These are phyloP conservation scores for Henicopernis longicauda DNA, from an alignment of 2,113 vertebrate genomes.

Conservation along the genomic window DNA sequence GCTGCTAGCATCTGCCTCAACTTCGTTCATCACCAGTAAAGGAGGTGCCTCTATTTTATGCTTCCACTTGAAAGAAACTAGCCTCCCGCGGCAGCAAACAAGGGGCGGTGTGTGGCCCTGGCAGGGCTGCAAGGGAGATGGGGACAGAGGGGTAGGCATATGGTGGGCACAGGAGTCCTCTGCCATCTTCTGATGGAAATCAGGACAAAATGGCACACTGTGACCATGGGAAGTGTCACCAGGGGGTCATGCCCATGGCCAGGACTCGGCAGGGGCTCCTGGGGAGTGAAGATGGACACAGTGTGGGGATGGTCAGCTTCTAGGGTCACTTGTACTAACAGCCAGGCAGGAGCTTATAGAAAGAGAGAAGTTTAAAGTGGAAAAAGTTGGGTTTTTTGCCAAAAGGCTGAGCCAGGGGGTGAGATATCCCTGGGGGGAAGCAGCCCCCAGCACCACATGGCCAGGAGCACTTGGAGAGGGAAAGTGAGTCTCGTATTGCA, in stretches of 20 bases:
- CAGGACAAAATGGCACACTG: background rate
- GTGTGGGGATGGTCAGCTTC: background rate
- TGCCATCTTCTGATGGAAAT: background rate
- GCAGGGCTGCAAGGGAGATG: background rate
- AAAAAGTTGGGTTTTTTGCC: background rate
- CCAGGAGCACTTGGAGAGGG: background rate
- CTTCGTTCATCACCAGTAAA: rapidly evolving
- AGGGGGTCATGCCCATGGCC: rapidly evolving
- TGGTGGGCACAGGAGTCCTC: background rate
- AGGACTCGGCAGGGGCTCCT: background rate
- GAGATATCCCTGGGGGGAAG: background rate
- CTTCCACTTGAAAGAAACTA: background rate
- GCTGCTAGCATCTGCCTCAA: rapidly evolving
- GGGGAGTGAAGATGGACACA: no score
- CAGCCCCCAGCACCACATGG: rapidly evolving
- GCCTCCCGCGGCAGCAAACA: rapidly evolving
- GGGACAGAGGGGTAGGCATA: background rate
- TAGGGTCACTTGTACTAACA: background rate
- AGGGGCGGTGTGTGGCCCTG: background rate
- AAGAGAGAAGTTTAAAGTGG: background rate
- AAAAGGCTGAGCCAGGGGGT: background rate
- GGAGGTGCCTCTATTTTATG: background rate
- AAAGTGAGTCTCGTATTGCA: rapidly evolving
- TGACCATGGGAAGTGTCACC: background rate
- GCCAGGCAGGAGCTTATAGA: background rate